Evolutionary conservation across 2,888 invertebrate genomes (phyloP).

Genomic region (Meliscaeva auricollis): DNA sequence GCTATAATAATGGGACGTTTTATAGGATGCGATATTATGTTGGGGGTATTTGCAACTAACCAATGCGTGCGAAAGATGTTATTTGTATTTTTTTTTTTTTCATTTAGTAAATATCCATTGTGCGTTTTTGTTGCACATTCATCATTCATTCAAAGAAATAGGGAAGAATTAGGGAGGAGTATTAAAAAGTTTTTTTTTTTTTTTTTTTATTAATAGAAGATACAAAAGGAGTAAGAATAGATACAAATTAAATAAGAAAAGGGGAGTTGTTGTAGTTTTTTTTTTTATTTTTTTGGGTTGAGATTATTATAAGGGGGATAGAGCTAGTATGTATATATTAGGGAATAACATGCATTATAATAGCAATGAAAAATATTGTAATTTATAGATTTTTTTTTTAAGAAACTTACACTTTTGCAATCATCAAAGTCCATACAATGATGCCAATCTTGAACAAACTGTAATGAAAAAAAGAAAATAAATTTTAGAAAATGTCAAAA

Average conservation of each 20-base stretch:
- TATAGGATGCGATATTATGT: slow-evolving; percentile 29
- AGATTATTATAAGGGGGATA: slow-evolving; percentile 13
- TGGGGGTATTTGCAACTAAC: slow-evolving; percentile 69
- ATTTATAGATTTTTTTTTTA: slow-evolving; percentile 1
- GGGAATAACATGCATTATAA: slow-evolving; percentile 57
- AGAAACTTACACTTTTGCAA: slow-evolving; percentile 83
- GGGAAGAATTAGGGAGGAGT: slow-evolving; percentile 25
- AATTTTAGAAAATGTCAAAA: slow-evolving; percentile 10
- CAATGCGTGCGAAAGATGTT: slow-evolving; percentile 70
- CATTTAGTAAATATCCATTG: slow-evolving; percentile 56
- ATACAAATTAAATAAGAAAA: slow-evolving; percentile 25
- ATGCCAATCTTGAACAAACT: slow-evolving; percentile 84
- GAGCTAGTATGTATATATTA: slow-evolving; percentile 42
- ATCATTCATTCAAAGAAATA: slow-evolving; percentile 54
- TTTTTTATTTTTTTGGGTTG: slow-evolving; percentile 13
- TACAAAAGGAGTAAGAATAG: slow-evolving; percentile 17
- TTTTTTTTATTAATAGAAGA: slow-evolving; percentile 15
- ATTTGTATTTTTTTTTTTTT: slow-evolving; percentile 25
- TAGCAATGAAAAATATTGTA: slow-evolving; percentile 10
- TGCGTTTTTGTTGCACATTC: slow-evolving; percentile 74
- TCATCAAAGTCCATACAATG: slow-evolving; percentile 83
- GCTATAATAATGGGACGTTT: background rate
- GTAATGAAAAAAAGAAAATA: slow-evolving; percentile 74
- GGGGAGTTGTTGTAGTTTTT: slow-evolving; percentile 29
- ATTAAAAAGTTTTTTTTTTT: slow-evolving; percentile 24